Evolutionary conservation across 2,797 vertebrate species (phyloP).

Genomic region (Orientallactaga sibirica): DNA sequence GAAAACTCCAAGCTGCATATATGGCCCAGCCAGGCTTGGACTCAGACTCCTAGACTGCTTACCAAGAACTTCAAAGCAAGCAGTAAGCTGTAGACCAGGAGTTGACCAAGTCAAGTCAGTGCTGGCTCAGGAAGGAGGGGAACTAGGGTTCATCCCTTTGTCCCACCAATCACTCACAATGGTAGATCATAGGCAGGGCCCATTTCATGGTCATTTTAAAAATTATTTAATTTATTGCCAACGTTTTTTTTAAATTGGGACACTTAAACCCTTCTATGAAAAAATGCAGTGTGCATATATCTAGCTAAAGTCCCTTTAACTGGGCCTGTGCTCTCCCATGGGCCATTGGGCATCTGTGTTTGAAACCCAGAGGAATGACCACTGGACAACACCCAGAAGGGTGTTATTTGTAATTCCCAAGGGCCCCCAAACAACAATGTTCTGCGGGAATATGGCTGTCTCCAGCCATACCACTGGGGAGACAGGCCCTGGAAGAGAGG

Average conservation of each 20-base stretch:
- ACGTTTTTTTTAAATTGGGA: slow-evolving; percentile 11
- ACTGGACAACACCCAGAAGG: neutral
- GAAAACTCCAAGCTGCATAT: neutral
- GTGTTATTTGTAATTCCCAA: neutral
- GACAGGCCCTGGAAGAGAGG: slow-evolving; percentile 35
- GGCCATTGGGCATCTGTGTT: neutral
- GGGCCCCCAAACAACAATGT: neutral
- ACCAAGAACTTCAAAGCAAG: slow-evolving; percentile 16
- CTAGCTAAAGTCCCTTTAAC: neutral
- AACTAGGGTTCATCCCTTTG: neutral
- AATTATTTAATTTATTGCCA: slow-evolving; percentile 72
- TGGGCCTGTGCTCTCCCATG: neutral
- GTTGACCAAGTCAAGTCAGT: neutral
- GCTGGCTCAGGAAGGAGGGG: neutral
- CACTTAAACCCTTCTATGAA: neutral
- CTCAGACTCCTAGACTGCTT: neutral
- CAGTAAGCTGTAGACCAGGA: neutral
- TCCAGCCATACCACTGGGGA: slow-evolving; percentile 8
- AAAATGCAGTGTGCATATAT: neutral
- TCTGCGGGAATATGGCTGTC: slow-evolving; percentile 33
- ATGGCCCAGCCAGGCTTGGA: neutral
- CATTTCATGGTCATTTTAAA: slow-evolving; percentile 27
- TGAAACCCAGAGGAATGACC: neutral
- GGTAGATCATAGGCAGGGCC: slow-evolving; percentile 47
- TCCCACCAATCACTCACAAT: neutral